phyloP scores from a whole-genome alignment of 2,113 vertebrate species.

The Rhinichthys klamathensis region DNA sequence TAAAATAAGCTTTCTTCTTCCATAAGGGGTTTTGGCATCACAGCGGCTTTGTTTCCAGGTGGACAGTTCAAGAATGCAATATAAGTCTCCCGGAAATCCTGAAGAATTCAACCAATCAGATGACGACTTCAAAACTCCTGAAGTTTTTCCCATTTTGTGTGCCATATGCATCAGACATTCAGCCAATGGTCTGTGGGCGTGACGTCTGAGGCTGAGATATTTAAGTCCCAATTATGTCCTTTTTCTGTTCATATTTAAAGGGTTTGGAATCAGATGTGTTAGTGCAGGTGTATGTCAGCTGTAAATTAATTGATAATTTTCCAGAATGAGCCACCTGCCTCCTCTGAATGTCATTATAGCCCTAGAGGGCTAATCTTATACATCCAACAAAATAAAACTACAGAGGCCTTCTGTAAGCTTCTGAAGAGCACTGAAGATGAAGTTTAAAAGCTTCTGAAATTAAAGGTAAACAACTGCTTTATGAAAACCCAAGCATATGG shows the following conservation, averaged over 20 bases:
- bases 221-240: not conserved
- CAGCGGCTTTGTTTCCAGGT: no score
- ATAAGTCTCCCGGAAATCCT: no score
- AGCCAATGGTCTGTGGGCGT: no score
- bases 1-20: no score
- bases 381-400: not conserved
- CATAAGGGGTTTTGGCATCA: no score
- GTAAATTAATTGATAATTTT: constrained; percentile 33
- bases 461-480: constrained; percentile 18
- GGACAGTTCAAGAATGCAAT: no score
- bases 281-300: constrained; percentile 30
- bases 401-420: not conserved
- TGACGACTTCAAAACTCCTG: no score
- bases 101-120: no score
- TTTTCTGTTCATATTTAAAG: constrained; percentile 6
- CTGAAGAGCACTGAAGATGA: not conserved
- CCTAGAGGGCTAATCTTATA: constrained; percentile 21
- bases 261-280: not conserved
- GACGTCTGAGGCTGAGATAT: no score
- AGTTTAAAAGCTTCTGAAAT: constrained; percentile 3
- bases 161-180: no score
- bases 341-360: constrained; percentile 18
- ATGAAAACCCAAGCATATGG: constrained; percentile 28
- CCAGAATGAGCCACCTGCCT: constrained; percentile 14
- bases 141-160: no score